phyloP scores from a whole-genome alignment of 2,888 invertebrate genomes.

The Drosophila antonietae region DNA sequence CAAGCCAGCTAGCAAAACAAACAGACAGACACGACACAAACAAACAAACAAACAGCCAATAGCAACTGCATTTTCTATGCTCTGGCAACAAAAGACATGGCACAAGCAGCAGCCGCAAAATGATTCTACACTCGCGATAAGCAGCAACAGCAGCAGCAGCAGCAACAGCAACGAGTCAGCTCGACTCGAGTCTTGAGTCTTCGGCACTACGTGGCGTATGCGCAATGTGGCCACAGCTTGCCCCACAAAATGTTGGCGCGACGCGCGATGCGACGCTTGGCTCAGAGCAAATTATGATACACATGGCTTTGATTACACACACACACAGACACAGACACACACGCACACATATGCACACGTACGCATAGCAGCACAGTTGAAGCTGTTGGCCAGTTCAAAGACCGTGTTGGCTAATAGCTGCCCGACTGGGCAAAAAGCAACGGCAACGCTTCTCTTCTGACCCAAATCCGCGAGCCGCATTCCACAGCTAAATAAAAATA shows the following conservation, averaged over 20 bases:
- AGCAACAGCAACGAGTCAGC: neutral
- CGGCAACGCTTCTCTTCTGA: slow-evolving; percentile 53
- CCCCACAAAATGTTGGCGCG: slow-evolving; percentile 44
- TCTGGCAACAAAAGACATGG: slow-evolving; percentile 52
- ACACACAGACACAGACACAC: slow-evolving; percentile 12
- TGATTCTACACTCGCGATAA: slow-evolving; percentile 70
- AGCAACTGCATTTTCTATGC: slow-evolving; percentile 40
- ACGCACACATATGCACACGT: slow-evolving; percentile 14
- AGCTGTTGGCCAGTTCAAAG: slow-evolving; percentile 56
- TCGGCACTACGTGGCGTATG: slow-evolving; percentile 67
- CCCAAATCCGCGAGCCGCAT: slow-evolving; percentile 56
- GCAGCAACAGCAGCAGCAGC: slow-evolving; percentile 47
- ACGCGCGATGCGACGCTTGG: slow-evolving; percentile 22
- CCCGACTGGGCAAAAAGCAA: slow-evolving; percentile 23
- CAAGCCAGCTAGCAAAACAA: slow-evolving; percentile 8
- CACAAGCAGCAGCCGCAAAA: slow-evolving; percentile 58
- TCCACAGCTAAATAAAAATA: slow-evolving; percentile 29
- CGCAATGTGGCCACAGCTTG: slow-evolving; percentile 60
- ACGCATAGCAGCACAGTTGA: slow-evolving; percentile 12
- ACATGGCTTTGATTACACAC: slow-evolving; percentile 59
- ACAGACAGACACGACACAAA: slow-evolving; percentile 15
- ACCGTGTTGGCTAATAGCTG: slow-evolving; percentile 50
- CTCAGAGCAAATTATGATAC: slow-evolving; percentile 64
- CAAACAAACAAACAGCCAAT: slow-evolving; percentile 9
- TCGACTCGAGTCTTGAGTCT: slow-evolving; percentile 8